Evolutionary conservation across 1,140 invertebrate species (phyloP).

Genomic region (Apocrypta bakeri): DNA sequence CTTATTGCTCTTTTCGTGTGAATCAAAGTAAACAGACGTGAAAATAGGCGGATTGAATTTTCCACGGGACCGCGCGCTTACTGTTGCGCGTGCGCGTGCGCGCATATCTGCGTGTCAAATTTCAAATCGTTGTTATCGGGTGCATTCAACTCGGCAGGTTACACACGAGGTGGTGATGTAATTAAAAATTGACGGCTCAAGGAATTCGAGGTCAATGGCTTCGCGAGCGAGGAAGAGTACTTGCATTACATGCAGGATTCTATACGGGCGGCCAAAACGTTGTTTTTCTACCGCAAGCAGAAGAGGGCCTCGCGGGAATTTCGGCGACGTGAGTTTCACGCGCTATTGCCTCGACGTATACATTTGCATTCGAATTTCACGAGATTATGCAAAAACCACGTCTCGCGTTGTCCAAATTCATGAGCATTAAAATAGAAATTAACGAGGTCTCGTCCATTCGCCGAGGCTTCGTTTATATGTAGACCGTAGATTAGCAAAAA

Average conservation of each 20-base stretch:
- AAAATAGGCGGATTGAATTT: no score
- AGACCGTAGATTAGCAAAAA: background rate
- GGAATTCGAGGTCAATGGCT: slow-evolving; percentile 21
- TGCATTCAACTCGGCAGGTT: slow-evolving; percentile 1
- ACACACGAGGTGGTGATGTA: slow-evolving; percentile 15
- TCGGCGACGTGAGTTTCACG: no score
- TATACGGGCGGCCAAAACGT: background rate
- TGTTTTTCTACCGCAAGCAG: background rate
- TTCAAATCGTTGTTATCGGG: background rate
- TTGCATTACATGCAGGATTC: background rate
- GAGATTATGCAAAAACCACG: background rate
- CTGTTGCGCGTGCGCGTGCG: no score
- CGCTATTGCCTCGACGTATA: background rate
- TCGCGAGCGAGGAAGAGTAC: background rate
- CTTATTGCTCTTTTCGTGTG: no score
- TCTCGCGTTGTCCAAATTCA: no score
- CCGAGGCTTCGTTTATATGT: background rate
- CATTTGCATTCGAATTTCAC: background rate
- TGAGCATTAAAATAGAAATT: no score
- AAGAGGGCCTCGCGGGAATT: background rate
- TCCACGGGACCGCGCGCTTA: no score
- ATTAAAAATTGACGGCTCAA: slow-evolving; percentile 12
- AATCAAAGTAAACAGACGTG: no score
- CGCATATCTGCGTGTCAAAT: background rate
- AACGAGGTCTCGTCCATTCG: background rate